Percentiles rank a stretch among this genome's conserved stretches.
phyloP scores from a whole-genome alignment of 2,888 invertebrate genomes.

The Ochropacha duplaris region DNA sequence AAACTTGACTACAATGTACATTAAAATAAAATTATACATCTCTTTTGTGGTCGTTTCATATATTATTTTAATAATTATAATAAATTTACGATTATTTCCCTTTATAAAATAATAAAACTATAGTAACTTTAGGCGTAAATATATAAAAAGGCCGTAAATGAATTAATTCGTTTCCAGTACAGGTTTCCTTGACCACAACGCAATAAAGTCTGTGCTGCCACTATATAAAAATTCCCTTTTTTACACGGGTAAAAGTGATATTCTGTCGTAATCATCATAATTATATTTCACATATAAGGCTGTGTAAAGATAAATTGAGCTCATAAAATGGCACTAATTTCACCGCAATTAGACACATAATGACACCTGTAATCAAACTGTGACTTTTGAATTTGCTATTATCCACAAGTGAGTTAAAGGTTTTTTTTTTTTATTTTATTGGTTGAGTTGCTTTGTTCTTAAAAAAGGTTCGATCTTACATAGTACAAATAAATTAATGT shows the following conservation, averaged over 20 bases:
- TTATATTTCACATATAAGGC: no score
- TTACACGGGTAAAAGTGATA: background rate
- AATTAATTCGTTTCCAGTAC: background rate
- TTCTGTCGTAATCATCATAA: no score
- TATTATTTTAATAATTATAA: background rate
- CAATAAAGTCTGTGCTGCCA: background rate
- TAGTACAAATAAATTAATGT: no score
- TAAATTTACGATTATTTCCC: background rate
- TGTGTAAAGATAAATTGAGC: no score
- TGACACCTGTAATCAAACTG: no score
- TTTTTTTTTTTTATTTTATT: no score
- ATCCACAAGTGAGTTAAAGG: no score
- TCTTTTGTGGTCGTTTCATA: background rate
- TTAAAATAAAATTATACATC: background rate
- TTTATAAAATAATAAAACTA: background rate
- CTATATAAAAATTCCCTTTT: background rate
- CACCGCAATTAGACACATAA: no score
- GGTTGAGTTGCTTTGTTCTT: no score
- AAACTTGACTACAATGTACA: background rate
- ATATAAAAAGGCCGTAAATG: background rate
- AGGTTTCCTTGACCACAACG: background rate
- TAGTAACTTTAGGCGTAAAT: background rate
- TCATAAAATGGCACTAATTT: no score
- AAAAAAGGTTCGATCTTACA: no score
- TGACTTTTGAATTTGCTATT: no score